Evolutionary conservation across 2,888 invertebrate species (phyloP).

Genomic region (Ganaspis brasiliensis): DNA sequence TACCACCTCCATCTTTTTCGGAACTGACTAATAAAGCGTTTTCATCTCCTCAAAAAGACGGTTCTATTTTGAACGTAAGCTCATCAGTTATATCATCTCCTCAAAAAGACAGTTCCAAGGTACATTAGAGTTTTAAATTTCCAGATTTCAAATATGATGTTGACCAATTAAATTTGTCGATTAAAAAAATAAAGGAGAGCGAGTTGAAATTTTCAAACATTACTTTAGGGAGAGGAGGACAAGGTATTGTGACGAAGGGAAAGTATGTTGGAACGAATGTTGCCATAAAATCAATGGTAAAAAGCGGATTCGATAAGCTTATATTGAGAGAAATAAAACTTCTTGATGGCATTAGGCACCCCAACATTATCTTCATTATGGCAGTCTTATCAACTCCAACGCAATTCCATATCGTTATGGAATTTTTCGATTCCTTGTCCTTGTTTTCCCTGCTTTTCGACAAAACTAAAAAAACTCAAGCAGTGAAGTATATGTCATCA

Average conservation of each 20-base stretch:
- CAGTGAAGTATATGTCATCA: background rate
- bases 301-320: background rate
- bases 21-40: no score
- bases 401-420: slow-evolving; percentile 23
- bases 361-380: background rate
- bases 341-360: background rate
- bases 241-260: background rate
- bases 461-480: background rate
- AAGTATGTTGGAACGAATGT: background rate
- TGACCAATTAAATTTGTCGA: no score
- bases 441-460: background rate
- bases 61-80: no score
- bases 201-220: background rate
- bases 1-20: no score
- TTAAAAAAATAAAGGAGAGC: background rate
- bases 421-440: background rate
- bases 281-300: background rate
- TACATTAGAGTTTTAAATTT: background rate
- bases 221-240: background rate
- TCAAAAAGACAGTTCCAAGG: background rate
- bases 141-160: background rate
- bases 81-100: no score
- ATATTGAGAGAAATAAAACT: background rate
- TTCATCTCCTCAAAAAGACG: no score
- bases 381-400: background rate